phyloP scores from a whole-genome alignment of 2,888 invertebrate genomes.

The Chrysina gloriosa region DNA sequence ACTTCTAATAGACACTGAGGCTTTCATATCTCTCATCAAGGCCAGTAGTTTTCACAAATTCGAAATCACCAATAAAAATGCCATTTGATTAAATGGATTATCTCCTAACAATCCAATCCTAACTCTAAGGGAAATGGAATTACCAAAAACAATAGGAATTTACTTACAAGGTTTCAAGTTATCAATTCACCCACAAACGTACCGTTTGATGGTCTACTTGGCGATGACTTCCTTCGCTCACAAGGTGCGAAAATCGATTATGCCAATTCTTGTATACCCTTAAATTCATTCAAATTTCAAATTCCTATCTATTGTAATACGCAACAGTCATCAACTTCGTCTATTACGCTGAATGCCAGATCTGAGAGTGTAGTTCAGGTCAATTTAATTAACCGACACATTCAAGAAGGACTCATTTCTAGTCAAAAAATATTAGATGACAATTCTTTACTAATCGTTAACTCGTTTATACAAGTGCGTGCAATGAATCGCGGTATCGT shows the following conservation, averaged over 20 bases:
- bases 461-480: too few relatives aligned
- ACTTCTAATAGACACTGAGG: constrained; percentile 14
- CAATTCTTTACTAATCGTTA: neutral
- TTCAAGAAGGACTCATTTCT: constrained; percentile 1
- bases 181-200: constrained; percentile 26
- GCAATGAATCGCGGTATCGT: too few relatives aligned
- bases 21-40: constrained; percentile 2
- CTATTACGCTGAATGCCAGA: neutral
- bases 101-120: neutral
- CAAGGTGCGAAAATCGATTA: constrained; percentile 1
- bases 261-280: neutral
- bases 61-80: neutral
- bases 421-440: neutral
- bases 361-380: neutral
- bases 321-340: neutral
- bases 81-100: neutral
- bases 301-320: constrained; percentile 9
- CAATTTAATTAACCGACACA: neutral
- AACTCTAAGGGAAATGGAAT: neutral
- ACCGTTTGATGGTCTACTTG: constrained; percentile 28
- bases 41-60: neutral
- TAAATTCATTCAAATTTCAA: neutral
- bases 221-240: neutral
- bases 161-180: constrained; percentile 29
- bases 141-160: neutral